Percentiles rank a stretch among this genome's conserved stretches.
These are phyloP conservation scores for Euplagia quadripunctaria DNA, from an alignment of 2,888 invertebrate species.

Conservation along the genomic window DNA sequence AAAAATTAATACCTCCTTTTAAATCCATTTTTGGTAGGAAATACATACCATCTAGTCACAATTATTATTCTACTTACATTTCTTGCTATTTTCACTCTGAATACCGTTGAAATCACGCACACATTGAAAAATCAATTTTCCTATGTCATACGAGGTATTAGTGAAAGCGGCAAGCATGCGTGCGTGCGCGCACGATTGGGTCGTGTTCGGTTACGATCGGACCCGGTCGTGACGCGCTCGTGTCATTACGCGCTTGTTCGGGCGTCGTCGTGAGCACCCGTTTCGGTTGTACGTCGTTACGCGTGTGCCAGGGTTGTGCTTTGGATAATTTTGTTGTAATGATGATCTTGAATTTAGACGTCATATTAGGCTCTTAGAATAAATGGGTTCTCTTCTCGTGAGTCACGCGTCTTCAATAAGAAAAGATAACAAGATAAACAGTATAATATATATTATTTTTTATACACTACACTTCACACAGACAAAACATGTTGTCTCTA, in stretches of 20 bases:
- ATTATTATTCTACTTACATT: too few relatives aligned
- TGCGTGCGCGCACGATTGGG: conserved; percentile 48
- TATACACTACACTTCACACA: neutral
- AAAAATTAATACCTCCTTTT: too few relatives aligned
- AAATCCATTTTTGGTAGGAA: too few relatives aligned
- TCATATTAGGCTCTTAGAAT: neutral
- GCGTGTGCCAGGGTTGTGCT: conserved; percentile 27
- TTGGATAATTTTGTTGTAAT: neutral
- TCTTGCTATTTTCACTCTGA: neutral
- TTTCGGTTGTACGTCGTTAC: conserved; percentile 50
- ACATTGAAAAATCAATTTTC: conserved; percentile 30
- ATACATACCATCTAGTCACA: neutral
- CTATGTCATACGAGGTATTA: conserved; percentile 37
- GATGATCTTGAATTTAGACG: conserved; percentile 12
- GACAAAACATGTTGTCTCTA: too few relatives aligned
- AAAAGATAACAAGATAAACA: neutral
- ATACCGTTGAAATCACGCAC: conserved; percentile 1
- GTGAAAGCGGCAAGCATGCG: conserved; percentile 22
- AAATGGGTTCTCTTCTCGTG: conserved; percentile 10
- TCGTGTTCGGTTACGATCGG: conserved; percentile 55
- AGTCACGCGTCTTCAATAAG: conserved; percentile 7
- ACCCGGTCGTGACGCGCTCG: conserved; percentile 55
- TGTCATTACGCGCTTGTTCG: conserved; percentile 58
- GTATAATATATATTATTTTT: neutral
- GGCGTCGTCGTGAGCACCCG: conserved; percentile 55